phyloP scores from a whole-genome alignment of 1,140 invertebrate species.

The Lepidostoma basale region DNA sequence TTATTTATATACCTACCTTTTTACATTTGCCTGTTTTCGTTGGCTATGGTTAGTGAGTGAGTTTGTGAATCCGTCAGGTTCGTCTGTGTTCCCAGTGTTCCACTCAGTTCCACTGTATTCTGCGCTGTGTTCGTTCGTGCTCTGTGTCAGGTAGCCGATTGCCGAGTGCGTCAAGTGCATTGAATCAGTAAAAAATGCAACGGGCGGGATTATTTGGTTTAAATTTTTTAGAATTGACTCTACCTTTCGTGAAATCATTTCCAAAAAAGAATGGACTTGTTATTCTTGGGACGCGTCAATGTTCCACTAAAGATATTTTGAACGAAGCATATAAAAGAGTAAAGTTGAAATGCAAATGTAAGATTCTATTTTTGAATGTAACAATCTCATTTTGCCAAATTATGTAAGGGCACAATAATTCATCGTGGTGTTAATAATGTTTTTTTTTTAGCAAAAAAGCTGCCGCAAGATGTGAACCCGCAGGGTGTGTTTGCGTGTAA shows the following conservation, averaged over 20 bases:
- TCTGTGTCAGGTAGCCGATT: no score
- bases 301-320: constrained; percentile 54
- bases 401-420: constrained; percentile 13
- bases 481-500: constrained; percentile 96
- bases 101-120: no score
- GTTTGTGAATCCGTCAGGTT: no score
- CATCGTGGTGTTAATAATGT: neutral
- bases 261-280: constrained; percentile 18
- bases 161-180: constrained; percentile 26
- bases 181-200: constrained; percentile 28
- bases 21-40: no score
- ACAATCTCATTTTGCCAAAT: constrained; percentile 19
- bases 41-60: no score
- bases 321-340: constrained; percentile 59
- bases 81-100: no score
- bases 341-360: constrained; percentile 61
- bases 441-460: constrained; percentile 77
- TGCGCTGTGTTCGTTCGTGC: no score
- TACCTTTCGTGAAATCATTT: constrained; percentile 7
- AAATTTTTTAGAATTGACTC: constrained; percentile 4
- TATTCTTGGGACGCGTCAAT: neutral
- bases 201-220: constrained; percentile 35
- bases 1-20: no score
- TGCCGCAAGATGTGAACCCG: constrained; percentile 84
- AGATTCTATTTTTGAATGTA: constrained; percentile 47